Percentiles rank a stretch among this genome's conserved stretches.
Evolutionary conservation across 2,797 vertebrate species (phyloP).

Genomic region (Philypnodon macrostomus): DNA sequence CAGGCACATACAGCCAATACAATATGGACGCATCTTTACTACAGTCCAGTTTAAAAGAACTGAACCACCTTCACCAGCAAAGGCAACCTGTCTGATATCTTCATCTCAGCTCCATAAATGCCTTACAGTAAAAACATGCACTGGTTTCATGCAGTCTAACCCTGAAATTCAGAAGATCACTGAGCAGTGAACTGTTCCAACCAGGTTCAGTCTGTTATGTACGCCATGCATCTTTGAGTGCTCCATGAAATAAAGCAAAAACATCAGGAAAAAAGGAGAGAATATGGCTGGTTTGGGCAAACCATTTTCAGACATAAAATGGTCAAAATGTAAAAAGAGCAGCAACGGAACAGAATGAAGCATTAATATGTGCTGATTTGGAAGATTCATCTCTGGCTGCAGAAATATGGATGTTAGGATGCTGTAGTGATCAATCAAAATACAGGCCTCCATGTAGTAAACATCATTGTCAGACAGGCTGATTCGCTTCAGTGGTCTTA

Average conservation of each 20-base stretch:
- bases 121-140: conserved; percentile 53
- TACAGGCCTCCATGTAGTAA: conserved; percentile 2
- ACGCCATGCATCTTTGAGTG: conserved; percentile 58
- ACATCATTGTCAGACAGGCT: too few relatives aligned
- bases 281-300: conserved; percentile 58
- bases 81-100: neutral
- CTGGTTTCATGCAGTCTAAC: conserved; percentile 54
- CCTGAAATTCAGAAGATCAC: neutral
- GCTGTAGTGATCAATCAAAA: conserved; percentile 8
- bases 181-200: neutral
- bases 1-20: conserved; percentile 24
- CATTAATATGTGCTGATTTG: conserved; percentile 74
- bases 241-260: conserved; percentile 57
- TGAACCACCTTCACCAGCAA: conserved; percentile 13
- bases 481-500: neutral
- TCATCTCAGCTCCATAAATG: neutral
- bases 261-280: conserved; percentile 48
- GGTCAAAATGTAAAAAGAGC: conserved; percentile 62
- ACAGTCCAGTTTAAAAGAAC: conserved; percentile 22
- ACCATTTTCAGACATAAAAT: conserved; percentile 69
- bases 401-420: conserved; percentile 35
- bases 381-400: conserved; percentile 63
- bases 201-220: neutral
- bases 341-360: conserved; percentile 63
- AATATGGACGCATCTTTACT: conserved; percentile 45